phyloP scores from a whole-genome alignment of 2,113 vertebrate species.

The Hydrolagus affinis region DNA sequence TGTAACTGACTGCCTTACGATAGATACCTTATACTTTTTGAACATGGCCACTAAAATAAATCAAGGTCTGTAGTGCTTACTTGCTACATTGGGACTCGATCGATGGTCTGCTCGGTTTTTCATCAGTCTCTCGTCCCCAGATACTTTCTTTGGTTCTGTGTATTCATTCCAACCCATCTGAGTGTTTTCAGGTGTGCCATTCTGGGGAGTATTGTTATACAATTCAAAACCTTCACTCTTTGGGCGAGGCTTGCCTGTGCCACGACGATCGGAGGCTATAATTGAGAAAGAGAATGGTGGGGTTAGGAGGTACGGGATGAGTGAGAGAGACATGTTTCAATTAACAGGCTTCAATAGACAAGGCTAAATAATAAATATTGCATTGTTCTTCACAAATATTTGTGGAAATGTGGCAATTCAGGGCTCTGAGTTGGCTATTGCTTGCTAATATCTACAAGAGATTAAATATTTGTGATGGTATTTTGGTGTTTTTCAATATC shows the following conservation, averaged over 20 bases:
- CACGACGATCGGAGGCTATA: slow-evolving; percentile 75
- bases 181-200: slow-evolving; percentile 87
- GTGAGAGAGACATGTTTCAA: too few relatives aligned
- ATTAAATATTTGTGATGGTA: too few relatives aligned
- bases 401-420: too few relatives aligned
- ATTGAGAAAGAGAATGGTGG: background rate
- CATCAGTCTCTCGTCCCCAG: slow-evolving; percentile 76
- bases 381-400: too few relatives aligned
- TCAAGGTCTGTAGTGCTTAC: slow-evolving; percentile 53
- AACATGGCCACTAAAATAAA: background rate
- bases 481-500: too few relatives aligned
- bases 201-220: slow-evolving; percentile 80
- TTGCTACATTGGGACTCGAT: slow-evolving; percentile 96
- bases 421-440: too few relatives aligned
- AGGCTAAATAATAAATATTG: too few relatives aligned
- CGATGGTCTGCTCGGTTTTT: slow-evolving; percentile 89
- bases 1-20: background rate
- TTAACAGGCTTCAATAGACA: too few relatives aligned
- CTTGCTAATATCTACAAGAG: too few relatives aligned
- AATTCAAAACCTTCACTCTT: slow-evolving; percentile 98
- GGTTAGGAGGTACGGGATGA: too few relatives aligned
- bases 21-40: too few relatives aligned
- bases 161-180: slow-evolving; percentile 81
- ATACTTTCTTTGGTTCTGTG: slow-evolving; percentile 82
- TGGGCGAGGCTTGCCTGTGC: slow-evolving; percentile 84